Percentiles rank a stretch among this genome's conserved stretches.
Conservation (phyloP, 2,888 invertebrate genomes). For the Asteroscopus sphinx region DNA sequence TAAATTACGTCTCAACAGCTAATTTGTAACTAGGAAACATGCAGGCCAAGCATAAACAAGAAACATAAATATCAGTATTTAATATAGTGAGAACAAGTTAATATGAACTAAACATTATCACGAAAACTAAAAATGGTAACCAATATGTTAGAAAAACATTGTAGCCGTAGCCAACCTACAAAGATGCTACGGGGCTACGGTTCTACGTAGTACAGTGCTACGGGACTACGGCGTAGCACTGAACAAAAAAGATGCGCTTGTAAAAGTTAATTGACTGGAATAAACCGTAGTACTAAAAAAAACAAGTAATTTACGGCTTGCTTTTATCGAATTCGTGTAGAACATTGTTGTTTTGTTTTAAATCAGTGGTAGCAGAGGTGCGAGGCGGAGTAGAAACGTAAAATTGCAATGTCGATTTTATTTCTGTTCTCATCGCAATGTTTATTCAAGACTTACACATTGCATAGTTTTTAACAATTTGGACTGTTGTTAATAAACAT, state of each 20-base stretch:
- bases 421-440: slow-evolving; percentile 21
- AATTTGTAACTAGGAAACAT: too few species aligned
- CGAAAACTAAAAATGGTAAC: slow-evolving; percentile 22
- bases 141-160: slow-evolving; percentile 46
- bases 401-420: slow-evolving; percentile 32
- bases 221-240: slow-evolving; percentile 63
- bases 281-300: slow-evolving; percentile 56
- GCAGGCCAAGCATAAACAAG: background rate
- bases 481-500: too few species aligned
- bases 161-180: slow-evolving; percentile 53
- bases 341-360: slow-evolving; percentile 55
- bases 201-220: slow-evolving; percentile 42
- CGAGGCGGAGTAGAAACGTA: slow-evolving; percentile 14
- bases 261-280: slow-evolving; percentile 69
- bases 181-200: slow-evolving; percentile 64
- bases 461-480: too few species aligned
- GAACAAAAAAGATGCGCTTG: slow-evolving; percentile 62
- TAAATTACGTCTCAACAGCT: too few species aligned
- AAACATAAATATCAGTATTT: background rate
- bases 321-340: slow-evolving; percentile 56
- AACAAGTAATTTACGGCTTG: slow-evolving; percentile 55
- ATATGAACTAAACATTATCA: slow-evolving; percentile 24
- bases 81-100: slow-evolving; percentile 3
- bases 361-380: slow-evolving; percentile 36
- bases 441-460: slow-evolving; percentile 5